Evolutionary conservation across 2,888 invertebrate genomes (phyloP), one percentile per base, ranked within the genome.

Genomic region (Maniola hyperantus): DNA sequence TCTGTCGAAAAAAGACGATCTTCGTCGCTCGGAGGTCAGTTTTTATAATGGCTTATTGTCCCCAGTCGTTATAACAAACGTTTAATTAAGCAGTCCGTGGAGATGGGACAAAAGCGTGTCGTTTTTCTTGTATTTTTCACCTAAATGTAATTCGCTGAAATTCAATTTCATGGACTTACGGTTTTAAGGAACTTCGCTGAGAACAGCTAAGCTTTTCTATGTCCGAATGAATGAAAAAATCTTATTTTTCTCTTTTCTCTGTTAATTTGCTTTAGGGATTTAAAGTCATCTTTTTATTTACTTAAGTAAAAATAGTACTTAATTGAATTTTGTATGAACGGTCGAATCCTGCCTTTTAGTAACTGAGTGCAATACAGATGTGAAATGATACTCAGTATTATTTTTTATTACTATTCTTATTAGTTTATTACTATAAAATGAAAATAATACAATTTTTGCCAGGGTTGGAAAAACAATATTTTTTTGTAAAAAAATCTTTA

Each of bases 41-140:
- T 74, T 71, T 66, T 66, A 74, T 76, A 75, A 75, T 73, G 72
- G 79, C 77, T 76, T 75, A 79, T 79, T 79, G 77, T 78, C 74
- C 71, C 68, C 67, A 76, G 77, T 81, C 83, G 77, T 83, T 81
- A 82, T 77, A 75, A 73, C 81, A 77, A 83, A 82, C 82, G 83
- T 84, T 83, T 85, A 85, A 87, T 85, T 86, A 85, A 78, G 75
- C 73, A 66, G 66, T 72, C 72, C 72, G 72, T 53, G 10, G 61
- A 78, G 77, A 72, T 67, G 69, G 70, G 71, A 83, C 83, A 83
- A 83, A 77, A 62, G 64, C 48, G 39, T 46, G 39, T 36, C 26
- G 55, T 66, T 66, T 60, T 61, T 64, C 64, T 68, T 55, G 20
- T 55, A 54, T 64, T 48, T 59, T 59, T 65, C 59, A 55, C 26